Conservation (phyloP, 2,113 vertebrate genomes). For the Aepyceros melampus region DNA sequence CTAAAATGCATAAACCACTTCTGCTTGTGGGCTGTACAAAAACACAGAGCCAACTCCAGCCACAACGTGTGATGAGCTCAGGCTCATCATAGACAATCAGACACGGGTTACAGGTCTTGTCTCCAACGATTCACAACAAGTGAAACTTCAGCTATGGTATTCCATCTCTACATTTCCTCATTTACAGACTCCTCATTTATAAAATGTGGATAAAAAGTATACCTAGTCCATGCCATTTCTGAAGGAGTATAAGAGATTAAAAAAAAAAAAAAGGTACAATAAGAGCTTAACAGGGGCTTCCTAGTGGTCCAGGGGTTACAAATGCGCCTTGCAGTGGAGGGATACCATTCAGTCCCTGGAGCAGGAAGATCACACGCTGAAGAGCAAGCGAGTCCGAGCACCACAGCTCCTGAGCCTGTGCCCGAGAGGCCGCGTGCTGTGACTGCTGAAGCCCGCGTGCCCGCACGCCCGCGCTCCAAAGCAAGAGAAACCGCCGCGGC, state of each 20-base stretch:
- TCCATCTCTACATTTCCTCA: neutral
- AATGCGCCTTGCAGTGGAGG: neutral
- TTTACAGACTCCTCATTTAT: neutral
- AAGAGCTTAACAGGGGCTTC: neutral
- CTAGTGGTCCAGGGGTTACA: neutral
- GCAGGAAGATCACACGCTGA: neutral
- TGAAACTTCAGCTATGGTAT: neutral
- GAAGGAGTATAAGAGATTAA: neutral
- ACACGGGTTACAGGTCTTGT: neutral
- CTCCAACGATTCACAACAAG: neutral
- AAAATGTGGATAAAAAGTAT: neutral
- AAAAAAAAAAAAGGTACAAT: neutral
- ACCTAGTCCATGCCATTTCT: neutral
- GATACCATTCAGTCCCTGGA: neutral
- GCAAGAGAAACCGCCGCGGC: rapidly evolving
- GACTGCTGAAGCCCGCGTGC: rapidly evolving
- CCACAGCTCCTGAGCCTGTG: neutral
- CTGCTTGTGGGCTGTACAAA: neutral
- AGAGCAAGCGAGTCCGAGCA: neutral
- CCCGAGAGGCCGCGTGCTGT: neutral
- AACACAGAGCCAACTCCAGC: neutral
- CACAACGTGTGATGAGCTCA: neutral
- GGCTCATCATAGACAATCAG: neutral
- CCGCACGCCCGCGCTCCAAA: rapidly evolving
- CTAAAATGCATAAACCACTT: neutral